A percentile compares a stretch with the other conserved stretches of the same genome.
These are phyloP conservation scores for Nerophis ophidion DNA, from an alignment of 2,113 vertebrate species.

Conservation along the genomic window DNA sequence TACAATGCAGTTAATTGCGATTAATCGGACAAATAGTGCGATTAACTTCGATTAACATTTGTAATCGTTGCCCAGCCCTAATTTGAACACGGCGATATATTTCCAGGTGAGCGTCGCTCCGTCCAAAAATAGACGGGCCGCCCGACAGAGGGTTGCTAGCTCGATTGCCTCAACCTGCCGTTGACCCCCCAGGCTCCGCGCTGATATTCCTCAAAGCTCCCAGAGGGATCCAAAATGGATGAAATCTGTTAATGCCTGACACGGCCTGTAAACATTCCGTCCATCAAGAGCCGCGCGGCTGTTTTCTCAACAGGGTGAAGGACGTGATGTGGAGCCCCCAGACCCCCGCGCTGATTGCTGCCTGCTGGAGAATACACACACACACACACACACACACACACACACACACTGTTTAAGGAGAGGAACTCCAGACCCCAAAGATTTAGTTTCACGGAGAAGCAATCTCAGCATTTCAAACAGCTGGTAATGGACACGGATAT, in stretches of 20 bases:
- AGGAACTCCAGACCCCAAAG: slow-evolving; percentile 14
- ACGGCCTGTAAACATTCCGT: slow-evolving; percentile 46
- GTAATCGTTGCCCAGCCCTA: too few relatives aligned
- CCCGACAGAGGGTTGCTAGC: slow-evolving; percentile 30
- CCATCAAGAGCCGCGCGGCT: slow-evolving; percentile 31
- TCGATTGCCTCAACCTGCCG: not conserved
- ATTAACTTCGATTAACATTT: too few relatives aligned
- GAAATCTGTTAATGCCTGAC: slow-evolving; percentile 67
- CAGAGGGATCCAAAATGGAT: slow-evolving; percentile 45
- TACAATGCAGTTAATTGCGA: too few relatives aligned
- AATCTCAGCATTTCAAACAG: not conserved
- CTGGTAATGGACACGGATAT: too few relatives aligned
- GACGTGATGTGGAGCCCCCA: slow-evolving; percentile 28
- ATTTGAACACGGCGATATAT: too few relatives aligned
- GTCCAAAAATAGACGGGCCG: slow-evolving; percentile 29
- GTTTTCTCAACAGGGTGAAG: slow-evolving; percentile 40
- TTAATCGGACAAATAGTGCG: too few relatives aligned
- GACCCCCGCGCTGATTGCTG: slow-evolving; percentile 21
- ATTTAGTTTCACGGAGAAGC: slow-evolving; percentile 35
- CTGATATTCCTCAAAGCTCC: slow-evolving; percentile 7
- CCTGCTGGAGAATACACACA: not conserved
- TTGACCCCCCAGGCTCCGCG: not conserved
- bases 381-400: too few relatives aligned
- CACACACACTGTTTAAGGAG: not conserved
- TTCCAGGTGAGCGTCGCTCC: not conserved